These are phyloP conservation scores for Lomographa bimaculata DNA, from an alignment of 2,888 invertebrate genomes.

Conservation along the genomic window DNA sequence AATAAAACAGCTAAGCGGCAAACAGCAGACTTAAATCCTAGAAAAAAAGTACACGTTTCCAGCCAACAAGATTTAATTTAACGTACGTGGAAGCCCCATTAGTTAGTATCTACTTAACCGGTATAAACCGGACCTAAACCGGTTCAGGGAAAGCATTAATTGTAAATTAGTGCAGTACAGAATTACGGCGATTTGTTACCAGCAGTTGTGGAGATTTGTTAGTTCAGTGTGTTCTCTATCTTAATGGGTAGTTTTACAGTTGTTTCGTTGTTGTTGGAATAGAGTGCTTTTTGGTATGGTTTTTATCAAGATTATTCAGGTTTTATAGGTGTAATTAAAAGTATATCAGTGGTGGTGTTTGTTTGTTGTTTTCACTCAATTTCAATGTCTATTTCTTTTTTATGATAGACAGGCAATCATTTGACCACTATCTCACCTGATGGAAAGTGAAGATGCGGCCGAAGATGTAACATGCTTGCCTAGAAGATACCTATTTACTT, in stretches of 20 bases:
- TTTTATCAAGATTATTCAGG: slow-evolving; percentile 7
- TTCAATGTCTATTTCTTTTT: no score
- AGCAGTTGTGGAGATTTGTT: slow-evolving; percentile 47
- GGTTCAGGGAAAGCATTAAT: slow-evolving; percentile 56
- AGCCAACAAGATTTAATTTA: slow-evolving; percentile 37
- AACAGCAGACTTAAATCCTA: slow-evolving; percentile 10
- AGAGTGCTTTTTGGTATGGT: slow-evolving; percentile 7
- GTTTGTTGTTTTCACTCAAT: no score
- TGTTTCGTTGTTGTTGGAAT: slow-evolving; percentile 17
- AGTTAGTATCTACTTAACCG: slow-evolving; percentile 50
- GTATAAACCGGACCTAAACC: slow-evolving; percentile 56
- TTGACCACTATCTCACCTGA: no score
- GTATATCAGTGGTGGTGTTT: no score
- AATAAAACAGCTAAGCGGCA: slow-evolving; percentile 12
- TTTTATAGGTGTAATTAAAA: slow-evolving; percentile 3
- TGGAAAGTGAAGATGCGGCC: no score
- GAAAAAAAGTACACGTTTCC: slow-evolving; percentile 29
- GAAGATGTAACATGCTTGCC: no score
- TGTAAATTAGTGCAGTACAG: slow-evolving; percentile 59
- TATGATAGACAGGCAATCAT: no score
- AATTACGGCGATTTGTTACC: slow-evolving; percentile 57
- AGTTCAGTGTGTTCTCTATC: slow-evolving; percentile 16
- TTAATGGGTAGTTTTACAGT: slow-evolving; percentile 19
- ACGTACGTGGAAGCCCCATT: slow-evolving; percentile 42
- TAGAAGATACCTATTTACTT: no score